These are phyloP conservation scores for Acrobasis consociella DNA, from an alignment of 2,888 invertebrate genomes.

Conservation along the genomic window DNA sequence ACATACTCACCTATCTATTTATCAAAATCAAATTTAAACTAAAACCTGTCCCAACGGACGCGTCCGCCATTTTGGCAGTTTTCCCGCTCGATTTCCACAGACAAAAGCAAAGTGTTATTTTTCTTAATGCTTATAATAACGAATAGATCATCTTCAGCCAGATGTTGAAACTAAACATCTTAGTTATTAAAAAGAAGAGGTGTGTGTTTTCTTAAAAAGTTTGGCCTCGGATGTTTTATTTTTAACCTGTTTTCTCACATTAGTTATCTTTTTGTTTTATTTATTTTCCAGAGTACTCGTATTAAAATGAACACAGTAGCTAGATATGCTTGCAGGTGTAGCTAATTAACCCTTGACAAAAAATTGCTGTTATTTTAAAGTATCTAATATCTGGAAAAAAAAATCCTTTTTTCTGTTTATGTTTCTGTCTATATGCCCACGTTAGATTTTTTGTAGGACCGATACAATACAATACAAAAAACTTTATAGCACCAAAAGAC, in stretches of 20 bases:
- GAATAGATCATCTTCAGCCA: constrained; percentile 45
- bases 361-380: too few species aligned
- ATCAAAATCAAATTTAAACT: background rate
- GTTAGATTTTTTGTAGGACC: too few species aligned
- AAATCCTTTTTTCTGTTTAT: too few species aligned
- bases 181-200: constrained; percentile 30
- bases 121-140: constrained; percentile 53
- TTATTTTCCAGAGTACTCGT: background rate
- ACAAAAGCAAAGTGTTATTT: constrained; percentile 42
- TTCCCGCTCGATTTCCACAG: constrained; percentile 38
- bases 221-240: constrained; percentile 12
- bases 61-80: constrained; percentile 42
- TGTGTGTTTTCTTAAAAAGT: constrained; percentile 6
- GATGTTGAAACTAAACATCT: constrained; percentile 33
- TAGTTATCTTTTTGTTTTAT: background rate
- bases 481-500: too few species aligned
- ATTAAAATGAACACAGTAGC: too few species aligned
- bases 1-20: background rate
- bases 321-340: too few species aligned
- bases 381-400: too few species aligned
- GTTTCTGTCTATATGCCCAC: too few species aligned
- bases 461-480: too few species aligned
- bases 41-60: background rate
- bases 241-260: background rate
- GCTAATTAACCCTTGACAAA: too few species aligned